Percentiles rank a stretch among this genome's conserved stretches.
These are phyloP conservation scores for Tortrix viridana DNA, from an alignment of 2,888 invertebrate species.

Conservation along the genomic window DNA sequence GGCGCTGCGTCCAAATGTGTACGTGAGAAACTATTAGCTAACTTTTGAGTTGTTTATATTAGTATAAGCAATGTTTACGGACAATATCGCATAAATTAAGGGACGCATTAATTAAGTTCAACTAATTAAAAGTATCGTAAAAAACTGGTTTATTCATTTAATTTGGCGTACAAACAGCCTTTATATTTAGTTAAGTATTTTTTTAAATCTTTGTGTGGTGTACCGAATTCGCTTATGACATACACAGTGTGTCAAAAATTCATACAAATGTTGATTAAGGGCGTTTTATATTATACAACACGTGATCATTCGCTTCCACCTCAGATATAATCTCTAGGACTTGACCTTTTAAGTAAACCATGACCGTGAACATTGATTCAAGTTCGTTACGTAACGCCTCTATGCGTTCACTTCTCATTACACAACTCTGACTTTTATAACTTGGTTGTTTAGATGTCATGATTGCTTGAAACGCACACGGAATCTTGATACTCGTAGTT, in stretches of 20 bases:
- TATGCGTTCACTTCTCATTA: conserved; percentile 65
- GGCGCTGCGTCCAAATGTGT: conserved; percentile 7
- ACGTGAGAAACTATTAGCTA: conserved; percentile 6
- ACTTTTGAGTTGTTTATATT: not conserved
- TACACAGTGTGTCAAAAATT: no score
- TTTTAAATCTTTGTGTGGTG: conserved; percentile 5
- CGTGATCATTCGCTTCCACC: conserved; percentile 46
- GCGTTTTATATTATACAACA: conserved; percentile 1
- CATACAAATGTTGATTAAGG: no score
- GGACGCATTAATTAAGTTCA: not conserved
- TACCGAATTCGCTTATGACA: no score
- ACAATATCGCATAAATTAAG: conserved; percentile 4
- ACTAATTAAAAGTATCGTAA: conserved; percentile 6
- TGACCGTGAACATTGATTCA: conserved; percentile 78
- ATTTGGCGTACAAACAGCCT: not conserved
- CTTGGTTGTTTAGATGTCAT: conserved; percentile 33
- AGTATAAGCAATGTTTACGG: no score
- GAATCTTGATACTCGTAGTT: conserved; percentile 20
- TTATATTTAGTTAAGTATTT: not conserved
- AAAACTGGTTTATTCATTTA: not conserved
- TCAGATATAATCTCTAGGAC: conserved; percentile 57
- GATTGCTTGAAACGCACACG: conserved; percentile 6
- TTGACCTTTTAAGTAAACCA: conserved; percentile 72
- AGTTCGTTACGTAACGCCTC: conserved; percentile 70
- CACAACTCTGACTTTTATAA: conserved; percentile 42